Base-by-base conservation (phyloP, 2,797 vertebrate genomes). In the Gallinago solitaria region DNA sequence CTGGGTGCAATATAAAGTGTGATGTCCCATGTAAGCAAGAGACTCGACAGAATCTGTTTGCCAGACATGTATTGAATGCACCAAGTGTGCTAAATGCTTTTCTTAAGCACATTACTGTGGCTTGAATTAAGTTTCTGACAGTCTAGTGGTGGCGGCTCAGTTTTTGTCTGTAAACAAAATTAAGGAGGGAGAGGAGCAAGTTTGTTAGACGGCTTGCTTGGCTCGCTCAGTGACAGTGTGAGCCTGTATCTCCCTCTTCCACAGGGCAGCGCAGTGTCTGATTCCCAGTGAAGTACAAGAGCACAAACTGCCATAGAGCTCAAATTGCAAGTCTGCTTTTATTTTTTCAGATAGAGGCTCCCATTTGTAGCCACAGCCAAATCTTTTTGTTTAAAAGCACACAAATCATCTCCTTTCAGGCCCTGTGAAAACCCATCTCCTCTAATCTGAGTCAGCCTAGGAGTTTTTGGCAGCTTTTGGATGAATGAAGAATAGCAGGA, bases 211-310 rank as follows among this genome's bases (percentile, higher is more conserved):
- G 10, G 43, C 67, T 84, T 20, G 23, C 64, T 63, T 6, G 30
- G 15, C n/a, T 80, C 7, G 14, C 54, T 59, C 5, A 1, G 35
- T 41, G 77, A 30, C 27, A 12, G 28, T 1, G 1, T 0, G 9
- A 37, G 81, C 64, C 21, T 45, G 16, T 15, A 4, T 54, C 67
- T 32, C 18, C 2, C 37, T 35, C 19, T 71, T n/a, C 15, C 0
- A 0, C 28, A 4, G 70, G 23, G 57, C 41, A 53, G 32, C 5
- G 0, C 0, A 0, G 35, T 3, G 27, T 23, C 32, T 5, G 11
- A 16, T 20, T 33, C 0, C 0, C 32, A 10, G 67, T 15, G 15
- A 73, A 21, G 23, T 20, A 5, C 4, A 0, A 12, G 21, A 48
- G 48, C 37, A 5, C 37, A 18, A 47, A 6, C 30, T 70, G 47